These are phyloP conservation scores for Lithosia quadra DNA, from an alignment of 2,888 invertebrate species.

Conservation along the genomic window DNA sequence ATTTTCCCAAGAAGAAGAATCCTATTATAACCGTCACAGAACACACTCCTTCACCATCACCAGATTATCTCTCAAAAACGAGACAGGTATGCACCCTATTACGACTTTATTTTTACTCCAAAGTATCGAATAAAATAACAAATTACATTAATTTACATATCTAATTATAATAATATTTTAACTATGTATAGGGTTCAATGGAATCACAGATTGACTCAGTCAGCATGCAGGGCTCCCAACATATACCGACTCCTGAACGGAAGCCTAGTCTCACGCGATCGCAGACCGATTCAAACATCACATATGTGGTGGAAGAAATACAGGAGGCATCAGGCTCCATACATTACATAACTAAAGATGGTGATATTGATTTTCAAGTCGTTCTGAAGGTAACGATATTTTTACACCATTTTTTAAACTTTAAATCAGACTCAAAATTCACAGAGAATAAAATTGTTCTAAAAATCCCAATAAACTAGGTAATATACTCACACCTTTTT, in stretches of 20 bases:
- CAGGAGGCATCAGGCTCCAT: constrained; percentile 96
- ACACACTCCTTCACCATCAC: constrained; percentile 97
- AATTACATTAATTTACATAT: too few species aligned
- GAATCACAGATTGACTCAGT: constrained; percentile 94
- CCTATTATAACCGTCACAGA: constrained; percentile 99
- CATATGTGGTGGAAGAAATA: constrained; percentile 94
- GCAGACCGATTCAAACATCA: constrained; percentile 97
- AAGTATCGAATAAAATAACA: too few species aligned
- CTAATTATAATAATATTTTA: neutral
- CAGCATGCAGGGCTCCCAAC: constrained; percentile 88
- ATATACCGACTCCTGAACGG: constrained; percentile 87
- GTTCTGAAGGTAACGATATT: constrained; percentile 90
- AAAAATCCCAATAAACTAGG: too few species aligned
- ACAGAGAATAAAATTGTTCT: too few species aligned
- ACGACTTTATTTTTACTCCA: neutral
- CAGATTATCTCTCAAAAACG: constrained; percentile 91
- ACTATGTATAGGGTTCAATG: constrained; percentile 90
- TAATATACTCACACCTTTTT: too few species aligned
- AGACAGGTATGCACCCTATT: constrained; percentile 82
- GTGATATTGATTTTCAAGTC: constrained; percentile 96
- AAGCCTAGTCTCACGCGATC: constrained; percentile 93
- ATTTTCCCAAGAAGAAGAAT: constrained; percentile 91
- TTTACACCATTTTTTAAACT: neutral
- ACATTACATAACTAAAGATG: constrained; percentile 97
- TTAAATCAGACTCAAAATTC: neutral